Evolutionary conservation across 2,888 invertebrate genomes (phyloP).

Genomic region (Drosophila ezoana): DNA sequence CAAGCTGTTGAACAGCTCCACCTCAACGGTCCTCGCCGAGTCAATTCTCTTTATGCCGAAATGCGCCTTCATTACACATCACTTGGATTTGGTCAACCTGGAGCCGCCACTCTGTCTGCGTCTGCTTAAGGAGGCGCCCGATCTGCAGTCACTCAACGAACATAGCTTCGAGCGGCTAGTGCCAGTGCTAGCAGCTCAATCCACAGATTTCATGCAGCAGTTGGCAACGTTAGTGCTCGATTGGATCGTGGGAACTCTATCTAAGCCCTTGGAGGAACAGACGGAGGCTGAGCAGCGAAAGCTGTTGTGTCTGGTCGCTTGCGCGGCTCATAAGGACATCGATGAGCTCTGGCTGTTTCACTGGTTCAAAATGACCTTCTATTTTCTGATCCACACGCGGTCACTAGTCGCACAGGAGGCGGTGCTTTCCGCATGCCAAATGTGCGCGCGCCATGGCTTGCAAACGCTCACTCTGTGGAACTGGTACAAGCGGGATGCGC

Average conservation of each 20-base stretch:
- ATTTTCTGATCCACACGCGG: conserved; percentile 79
- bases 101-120: conserved; percentile 38
- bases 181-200: conserved; percentile 45
- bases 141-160: conserved; percentile 17
- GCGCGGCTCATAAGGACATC: conserved; percentile 49
- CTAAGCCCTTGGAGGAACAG: conserved; percentile 31
- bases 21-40: conserved; percentile 8
- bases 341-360: conserved; percentile 82
- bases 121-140: conserved; percentile 25
- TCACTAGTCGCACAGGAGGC: conserved; percentile 82
- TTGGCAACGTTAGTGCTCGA: conserved; percentile 57
- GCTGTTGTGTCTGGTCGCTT: conserved; percentile 62
- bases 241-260: conserved; percentile 43
- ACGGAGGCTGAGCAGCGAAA: conserved; percentile 51
- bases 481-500: conserved; percentile 84
- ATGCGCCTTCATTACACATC: conserved; percentile 44
- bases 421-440: conserved; percentile 77
- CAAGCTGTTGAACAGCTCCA: conserved; percentile 3
- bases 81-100: conserved; percentile 58
- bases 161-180: conserved; percentile 46
- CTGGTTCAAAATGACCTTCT: conserved; percentile 83
- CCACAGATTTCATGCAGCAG: conserved; percentile 55
- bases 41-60: conserved; percentile 37
- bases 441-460: conserved; percentile 79
- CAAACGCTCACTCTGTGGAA: conserved; percentile 82